A percentile compares a stretch with the other conserved stretches of the same genome.
Evolutionary conservation across 2,113 vertebrate species (phyloP).

Genomic region (Vireo altiloquus): DNA sequence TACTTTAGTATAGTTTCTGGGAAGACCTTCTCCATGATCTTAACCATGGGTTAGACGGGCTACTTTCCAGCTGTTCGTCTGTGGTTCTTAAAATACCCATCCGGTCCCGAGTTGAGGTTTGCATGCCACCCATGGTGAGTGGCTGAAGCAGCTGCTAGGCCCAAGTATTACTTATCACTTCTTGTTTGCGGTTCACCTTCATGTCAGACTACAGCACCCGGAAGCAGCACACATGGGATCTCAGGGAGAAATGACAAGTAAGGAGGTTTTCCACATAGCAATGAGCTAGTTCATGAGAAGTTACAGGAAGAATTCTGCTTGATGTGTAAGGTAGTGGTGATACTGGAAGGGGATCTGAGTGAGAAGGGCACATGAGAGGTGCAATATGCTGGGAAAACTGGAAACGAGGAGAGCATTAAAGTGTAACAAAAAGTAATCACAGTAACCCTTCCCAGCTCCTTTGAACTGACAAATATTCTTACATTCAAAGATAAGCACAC

Average conservation of each 20-base stretch:
- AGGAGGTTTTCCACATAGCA: not conserved
- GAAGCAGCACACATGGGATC: not conserved
- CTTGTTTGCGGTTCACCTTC: not conserved
- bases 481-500: not conserved
- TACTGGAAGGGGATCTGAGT: not conserved
- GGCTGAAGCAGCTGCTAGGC: slow-evolving; percentile 55
- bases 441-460: not conserved
- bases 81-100: slow-evolving; percentile 36
- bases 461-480: not conserved
- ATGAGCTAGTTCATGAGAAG: not conserved
- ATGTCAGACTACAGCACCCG: not conserved
- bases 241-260: not conserved
- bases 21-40: not conserved
- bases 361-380: not conserved
- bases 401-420: not conserved
- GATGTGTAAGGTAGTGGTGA: not conserved
- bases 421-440: not conserved
- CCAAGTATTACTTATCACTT: not conserved
- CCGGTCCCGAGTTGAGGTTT: not conserved
- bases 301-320: not conserved
- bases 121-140: not conserved
- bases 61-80: not conserved
- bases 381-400: not conserved
- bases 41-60: not conserved
- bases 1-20: not conserved